phyloP scores from a whole-genome alignment of 2,888 invertebrate genomes.

The Acanthosoma haemorrhoidale region DNA sequence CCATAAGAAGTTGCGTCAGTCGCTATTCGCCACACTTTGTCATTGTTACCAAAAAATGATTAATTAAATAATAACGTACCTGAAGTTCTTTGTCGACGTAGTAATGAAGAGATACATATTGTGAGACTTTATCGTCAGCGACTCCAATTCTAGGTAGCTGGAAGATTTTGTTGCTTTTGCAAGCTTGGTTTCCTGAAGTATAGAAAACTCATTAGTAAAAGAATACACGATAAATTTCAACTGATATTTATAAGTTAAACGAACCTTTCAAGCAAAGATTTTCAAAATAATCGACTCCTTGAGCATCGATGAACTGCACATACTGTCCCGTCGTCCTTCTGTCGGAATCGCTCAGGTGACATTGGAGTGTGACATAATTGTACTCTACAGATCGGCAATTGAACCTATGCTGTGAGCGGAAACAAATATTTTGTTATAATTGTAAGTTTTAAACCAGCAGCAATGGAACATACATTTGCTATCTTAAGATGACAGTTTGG shows the following conservation, averaged over 20 bases:
- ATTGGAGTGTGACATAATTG: constrained; percentile 87
- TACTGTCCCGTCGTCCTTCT: constrained; percentile 80
- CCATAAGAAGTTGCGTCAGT: no score
- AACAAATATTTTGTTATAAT: no score
- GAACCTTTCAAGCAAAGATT: constrained; percentile 80
- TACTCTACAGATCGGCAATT: constrained; percentile 88
- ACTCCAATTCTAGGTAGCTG: constrained; percentile 80
- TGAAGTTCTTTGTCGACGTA: constrained; percentile 90
- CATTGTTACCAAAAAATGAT: no score
- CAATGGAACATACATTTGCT: no score
- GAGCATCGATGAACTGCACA: constrained; percentile 85
- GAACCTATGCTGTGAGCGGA: constrained; percentile 76
- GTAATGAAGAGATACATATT: constrained; percentile 85
- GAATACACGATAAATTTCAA: background rate
- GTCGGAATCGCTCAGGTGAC: constrained; percentile 85
- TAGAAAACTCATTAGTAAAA: constrained; percentile 11
- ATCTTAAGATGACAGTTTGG: no score
- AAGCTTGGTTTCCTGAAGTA: constrained; percentile 64
- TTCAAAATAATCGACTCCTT: constrained; percentile 78
- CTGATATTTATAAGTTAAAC: background rate
- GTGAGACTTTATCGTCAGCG: constrained; percentile 84
- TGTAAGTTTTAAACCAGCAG: no score
- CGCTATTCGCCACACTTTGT: no score
- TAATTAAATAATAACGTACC: constrained; percentile 49
- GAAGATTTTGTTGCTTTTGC: constrained; percentile 75